Evolutionary conservation across 2,888 invertebrate genomes (phyloP).

Genomic region (Tetropium fuscum): DNA sequence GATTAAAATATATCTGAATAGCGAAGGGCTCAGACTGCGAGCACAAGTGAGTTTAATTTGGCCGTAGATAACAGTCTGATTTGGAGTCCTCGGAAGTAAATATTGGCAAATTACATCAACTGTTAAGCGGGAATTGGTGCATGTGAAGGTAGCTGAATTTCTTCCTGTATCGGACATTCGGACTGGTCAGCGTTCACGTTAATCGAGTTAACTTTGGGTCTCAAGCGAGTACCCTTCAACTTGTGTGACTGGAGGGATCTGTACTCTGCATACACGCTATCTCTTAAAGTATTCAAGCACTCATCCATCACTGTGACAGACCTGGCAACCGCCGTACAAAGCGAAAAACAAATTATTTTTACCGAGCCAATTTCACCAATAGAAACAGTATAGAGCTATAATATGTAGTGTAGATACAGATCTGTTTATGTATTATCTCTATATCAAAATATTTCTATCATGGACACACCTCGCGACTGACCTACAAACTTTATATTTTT

Average conservation of each 20-base stretch:
- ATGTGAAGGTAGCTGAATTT: slow-evolving; percentile 14
- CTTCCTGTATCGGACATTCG: slow-evolving; percentile 12
- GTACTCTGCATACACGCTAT: slow-evolving; percentile 39
- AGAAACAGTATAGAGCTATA: neutral
- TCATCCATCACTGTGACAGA: slow-evolving; percentile 44
- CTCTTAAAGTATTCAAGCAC: slow-evolving; percentile 50
- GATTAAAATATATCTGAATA: no score
- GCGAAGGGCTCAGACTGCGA: no score
- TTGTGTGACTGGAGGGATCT: slow-evolving; percentile 36
- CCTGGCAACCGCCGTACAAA: neutral
- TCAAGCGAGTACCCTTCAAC: slow-evolving; percentile 42
- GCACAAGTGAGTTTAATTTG: slow-evolving; percentile 20
- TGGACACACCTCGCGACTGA: no score
- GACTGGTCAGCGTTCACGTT: slow-evolving; percentile 28
- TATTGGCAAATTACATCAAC: slow-evolving; percentile 12
- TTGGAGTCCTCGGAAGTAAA: slow-evolving; percentile 7
- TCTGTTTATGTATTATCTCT: neutral
- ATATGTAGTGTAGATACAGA: neutral
- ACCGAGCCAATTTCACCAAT: neutral
- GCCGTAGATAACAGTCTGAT: slow-evolving; percentile 14
- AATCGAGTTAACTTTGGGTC: slow-evolving; percentile 38
- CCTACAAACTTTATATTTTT: no score
- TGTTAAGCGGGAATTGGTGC: neutral
- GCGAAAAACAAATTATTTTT: slow-evolving; percentile 6
- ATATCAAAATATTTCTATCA: neutral